Evolutionary conservation across 2,113 vertebrate genomes (phyloP).

Genomic region (Bos indicus): DNA sequence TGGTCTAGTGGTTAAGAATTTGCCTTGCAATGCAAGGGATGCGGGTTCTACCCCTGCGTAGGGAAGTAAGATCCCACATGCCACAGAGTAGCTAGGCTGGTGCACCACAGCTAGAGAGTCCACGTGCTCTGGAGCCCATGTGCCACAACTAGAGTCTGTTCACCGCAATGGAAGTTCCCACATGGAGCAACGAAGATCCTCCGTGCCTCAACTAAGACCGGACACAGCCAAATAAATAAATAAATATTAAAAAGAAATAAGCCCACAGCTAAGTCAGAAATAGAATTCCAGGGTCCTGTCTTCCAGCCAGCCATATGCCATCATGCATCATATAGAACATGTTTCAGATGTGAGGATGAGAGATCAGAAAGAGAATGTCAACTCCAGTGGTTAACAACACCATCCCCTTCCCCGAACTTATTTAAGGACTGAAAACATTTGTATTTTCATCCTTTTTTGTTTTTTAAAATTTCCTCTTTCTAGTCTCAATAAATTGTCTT

Average conservation of each 20-base stretch:
- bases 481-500: constrained; percentile 57
- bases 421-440: constrained; percentile 56
- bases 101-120: background rate
- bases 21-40: background rate
- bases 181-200: background rate
- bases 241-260: background rate
- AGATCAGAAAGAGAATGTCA: background rate
- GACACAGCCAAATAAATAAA: background rate
- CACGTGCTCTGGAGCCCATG: background rate
- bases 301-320: background rate
- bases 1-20: background rate
- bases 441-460: constrained; percentile 45
- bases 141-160: background rate
- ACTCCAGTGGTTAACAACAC: background rate
- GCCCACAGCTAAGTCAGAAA: background rate
- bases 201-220: background rate
- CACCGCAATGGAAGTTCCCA: background rate
- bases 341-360: background rate
- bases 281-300: background rate
- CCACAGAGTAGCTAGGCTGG: background rate
- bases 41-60: background rate
- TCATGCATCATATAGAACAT: background rate
- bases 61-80: background rate
- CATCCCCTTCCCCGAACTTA: constrained; percentile 43
- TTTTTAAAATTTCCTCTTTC: constrained; percentile 62